Base-by-base conservation (phyloP, 1,140 invertebrate genomes). In the Drosophila malerkotliana region DNA sequence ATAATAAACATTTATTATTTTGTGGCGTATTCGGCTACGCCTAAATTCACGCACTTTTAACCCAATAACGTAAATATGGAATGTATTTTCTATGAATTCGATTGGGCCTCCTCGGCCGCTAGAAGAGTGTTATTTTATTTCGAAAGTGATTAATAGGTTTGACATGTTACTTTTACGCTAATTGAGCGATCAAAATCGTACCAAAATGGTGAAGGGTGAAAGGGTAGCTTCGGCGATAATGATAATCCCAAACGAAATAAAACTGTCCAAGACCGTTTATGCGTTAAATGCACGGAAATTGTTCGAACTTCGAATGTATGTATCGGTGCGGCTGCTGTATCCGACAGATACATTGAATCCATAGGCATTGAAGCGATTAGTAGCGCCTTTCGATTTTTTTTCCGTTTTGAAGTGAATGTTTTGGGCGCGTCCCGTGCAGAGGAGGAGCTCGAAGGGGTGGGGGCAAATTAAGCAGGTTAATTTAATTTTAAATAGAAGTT, bases 161-260 rank as follows among this genome's bases (percentile, higher is more conserved):
- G 83, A 88, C 83, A 88, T 88, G 83, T 88, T 87, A 83, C 83
- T 87, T 87, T 87, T 87, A 88, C 84, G 79, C 83, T 88, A 88
- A 88, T 88, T 88, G 83, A 88, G 83, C 84, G 84, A 88, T 88
- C 83, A 88, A 89, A 88, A 89, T 87, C 77, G 59, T 87, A 75
- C 83, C 76, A 61, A 71, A 88, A 77, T 75, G 84, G 83, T 83
- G 83, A 88, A 88, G 83, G 83, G 84, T 82, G 83, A 88, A 88
- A 88, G 83, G 83, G 83, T 84, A 56, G 63, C 44, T 48, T 62
- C 55, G 21, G 57, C 57, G 34, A 45, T 64, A 54, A 67, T 39
- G 60, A 69, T 69, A 79, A 77, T 77, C 57, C 59, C 52, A 34
- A 45, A n/a, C 21, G 28, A 49, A 51, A 60, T 59, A 81, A 69